These are phyloP conservation scores for Elgaria multicarinata DNA, from an alignment of 2,113 vertebrate species.

Conservation along the genomic window DNA sequence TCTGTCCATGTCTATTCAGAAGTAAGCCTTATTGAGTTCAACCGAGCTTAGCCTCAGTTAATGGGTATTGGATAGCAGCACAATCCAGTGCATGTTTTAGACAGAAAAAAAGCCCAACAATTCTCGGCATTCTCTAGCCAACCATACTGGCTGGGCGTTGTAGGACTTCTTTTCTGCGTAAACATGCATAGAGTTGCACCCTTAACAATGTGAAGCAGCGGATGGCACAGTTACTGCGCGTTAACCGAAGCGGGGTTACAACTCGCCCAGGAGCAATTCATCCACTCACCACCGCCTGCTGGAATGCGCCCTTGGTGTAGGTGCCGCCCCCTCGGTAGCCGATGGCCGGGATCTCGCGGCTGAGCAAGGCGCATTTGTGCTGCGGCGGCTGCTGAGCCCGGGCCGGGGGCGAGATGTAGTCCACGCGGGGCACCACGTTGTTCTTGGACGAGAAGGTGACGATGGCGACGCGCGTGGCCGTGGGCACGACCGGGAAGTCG, in stretches of 20 bases:
- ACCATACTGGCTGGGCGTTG: too few species aligned
- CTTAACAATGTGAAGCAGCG: background rate
- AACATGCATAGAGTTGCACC: too few species aligned
- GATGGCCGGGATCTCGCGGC: slow-evolving; percentile 94
- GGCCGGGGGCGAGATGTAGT: slow-evolving; percentile 82
- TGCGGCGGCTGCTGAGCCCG: slow-evolving; percentile 82
- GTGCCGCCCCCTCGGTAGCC: slow-evolving; percentile 95
- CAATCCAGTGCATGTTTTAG: too few species aligned
- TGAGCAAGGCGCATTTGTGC: slow-evolving; percentile 95
- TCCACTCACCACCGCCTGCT: slow-evolving; percentile 92
- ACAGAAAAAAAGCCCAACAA: too few species aligned
- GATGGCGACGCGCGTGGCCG: slow-evolving; percentile 92
- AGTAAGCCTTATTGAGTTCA: too few species aligned
- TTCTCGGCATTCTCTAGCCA: too few species aligned
- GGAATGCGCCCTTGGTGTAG: slow-evolving; percentile 96
- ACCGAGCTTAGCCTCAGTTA: too few species aligned
- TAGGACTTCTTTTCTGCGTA: too few species aligned
- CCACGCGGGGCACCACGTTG: slow-evolving; percentile 93
- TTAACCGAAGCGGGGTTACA: background rate
- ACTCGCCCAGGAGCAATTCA: too few species aligned
- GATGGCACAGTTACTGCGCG: background rate
- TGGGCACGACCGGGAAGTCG: slow-evolving; percentile 93
- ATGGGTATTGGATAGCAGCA: too few species aligned
- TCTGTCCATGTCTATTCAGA: too few species aligned
- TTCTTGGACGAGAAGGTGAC: slow-evolving; percentile 96